Evolutionary conservation across 2,113 vertebrate genomes (phyloP).

Genomic region (Pampusana beccarii): DNA sequence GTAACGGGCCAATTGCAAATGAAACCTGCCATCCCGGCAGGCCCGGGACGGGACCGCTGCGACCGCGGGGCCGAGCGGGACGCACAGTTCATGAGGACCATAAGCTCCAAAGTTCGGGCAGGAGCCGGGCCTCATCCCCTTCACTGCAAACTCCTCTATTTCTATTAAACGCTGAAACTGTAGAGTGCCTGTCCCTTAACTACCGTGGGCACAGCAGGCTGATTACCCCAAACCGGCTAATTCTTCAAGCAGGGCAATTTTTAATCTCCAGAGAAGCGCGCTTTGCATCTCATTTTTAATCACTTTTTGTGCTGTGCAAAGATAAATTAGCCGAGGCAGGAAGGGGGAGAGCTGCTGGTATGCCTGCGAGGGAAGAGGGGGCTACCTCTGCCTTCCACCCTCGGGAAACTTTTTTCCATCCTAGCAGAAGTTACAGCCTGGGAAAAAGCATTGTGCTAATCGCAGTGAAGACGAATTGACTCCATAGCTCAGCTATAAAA

Average conservation of each 20-base stretch:
- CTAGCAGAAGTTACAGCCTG: background rate
- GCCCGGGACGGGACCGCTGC: background rate
- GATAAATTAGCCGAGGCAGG: background rate
- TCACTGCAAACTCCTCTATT: background rate
- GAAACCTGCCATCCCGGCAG: constrained; percentile 43
- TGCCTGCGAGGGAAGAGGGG: background rate
- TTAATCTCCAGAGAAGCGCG: background rate
- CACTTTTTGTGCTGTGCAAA: background rate
- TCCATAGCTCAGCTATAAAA: background rate
- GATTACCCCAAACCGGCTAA: constrained; percentile 26
- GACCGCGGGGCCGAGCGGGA: rapidly evolving
- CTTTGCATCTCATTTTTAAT: constrained; percentile 43
- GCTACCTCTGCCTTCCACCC: background rate
- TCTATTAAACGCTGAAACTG: background rate
- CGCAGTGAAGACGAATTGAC: background rate
- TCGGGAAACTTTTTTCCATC: background rate
- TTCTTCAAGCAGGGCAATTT: constrained; percentile 26
- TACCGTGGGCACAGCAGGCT: background rate
- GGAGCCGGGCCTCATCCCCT: background rate
- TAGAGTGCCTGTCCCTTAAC: background rate
- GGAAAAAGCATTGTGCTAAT: background rate
- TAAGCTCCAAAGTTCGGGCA: background rate
- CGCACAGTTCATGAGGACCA: background rate
- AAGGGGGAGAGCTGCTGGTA: background rate
- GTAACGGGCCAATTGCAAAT: constrained; percentile 69